A percentile compares a stretch with the other conserved stretches of the same genome.
Evolutionary conservation across 2,113 vertebrate genomes (phyloP).

Genomic region (Himantopus leucocephalus): DNA sequence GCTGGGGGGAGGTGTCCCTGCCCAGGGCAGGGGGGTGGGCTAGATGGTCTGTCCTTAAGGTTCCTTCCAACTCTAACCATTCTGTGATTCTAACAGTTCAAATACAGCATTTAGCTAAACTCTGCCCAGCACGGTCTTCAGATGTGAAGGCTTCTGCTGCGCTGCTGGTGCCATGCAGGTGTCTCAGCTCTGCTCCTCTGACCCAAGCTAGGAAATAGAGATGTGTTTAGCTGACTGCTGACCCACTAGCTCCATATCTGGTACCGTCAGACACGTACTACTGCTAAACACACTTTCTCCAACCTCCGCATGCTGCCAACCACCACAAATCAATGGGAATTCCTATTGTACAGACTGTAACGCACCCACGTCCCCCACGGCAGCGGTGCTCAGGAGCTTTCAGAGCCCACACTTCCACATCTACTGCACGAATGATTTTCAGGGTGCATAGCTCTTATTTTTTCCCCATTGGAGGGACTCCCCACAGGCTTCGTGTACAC

Average conservation of each 20-base stretch:
- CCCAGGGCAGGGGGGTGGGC: too few relatives aligned
- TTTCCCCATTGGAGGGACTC: neutral
- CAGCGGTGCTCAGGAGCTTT: neutral
- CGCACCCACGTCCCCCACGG: rapidly evolving
- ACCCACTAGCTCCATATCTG: rapidly evolving
- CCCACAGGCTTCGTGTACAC: rapidly evolving
- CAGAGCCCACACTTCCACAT: too few relatives aligned
- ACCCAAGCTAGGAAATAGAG: too few relatives aligned
- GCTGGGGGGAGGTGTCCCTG: too few relatives aligned
- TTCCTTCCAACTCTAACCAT: too few relatives aligned
- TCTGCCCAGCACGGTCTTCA: rapidly evolving
- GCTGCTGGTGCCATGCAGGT: rapidly evolving
- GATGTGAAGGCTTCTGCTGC: neutral
- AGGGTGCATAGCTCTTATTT: neutral
- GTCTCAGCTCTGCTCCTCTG: neutral
- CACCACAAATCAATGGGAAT: neutral
- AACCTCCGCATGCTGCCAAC: neutral
- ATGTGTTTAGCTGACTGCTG: neutral
- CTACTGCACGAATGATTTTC: neutral
- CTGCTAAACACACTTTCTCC: neutral
- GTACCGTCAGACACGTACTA: rapidly evolving
- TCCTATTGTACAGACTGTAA: neutral
- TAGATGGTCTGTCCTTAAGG: too few relatives aligned
- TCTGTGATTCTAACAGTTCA: neutral
- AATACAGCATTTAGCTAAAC: neutral